Conservation (phyloP, 2,113 vertebrate genomes). For the Perognathus longimembris region DNA sequence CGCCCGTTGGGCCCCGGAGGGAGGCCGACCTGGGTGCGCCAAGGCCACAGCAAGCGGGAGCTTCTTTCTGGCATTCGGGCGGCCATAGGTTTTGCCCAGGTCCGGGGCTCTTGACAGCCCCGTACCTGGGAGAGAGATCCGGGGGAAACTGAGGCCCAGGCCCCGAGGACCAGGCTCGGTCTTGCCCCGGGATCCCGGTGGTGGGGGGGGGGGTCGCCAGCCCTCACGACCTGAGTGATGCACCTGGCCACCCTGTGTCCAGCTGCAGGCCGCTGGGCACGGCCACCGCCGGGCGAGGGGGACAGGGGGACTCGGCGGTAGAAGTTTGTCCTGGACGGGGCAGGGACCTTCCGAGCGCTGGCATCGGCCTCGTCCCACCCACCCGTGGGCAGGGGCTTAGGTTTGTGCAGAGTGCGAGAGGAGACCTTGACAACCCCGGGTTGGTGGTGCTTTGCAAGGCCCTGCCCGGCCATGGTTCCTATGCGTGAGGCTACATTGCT, state of each 20-base stretch:
- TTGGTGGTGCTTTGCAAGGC: not conserved
- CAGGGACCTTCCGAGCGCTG: not conserved
- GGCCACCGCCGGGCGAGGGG: not conserved
- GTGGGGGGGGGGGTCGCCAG: no score
- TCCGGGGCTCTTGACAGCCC: not conserved
- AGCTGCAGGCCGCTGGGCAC: not conserved
- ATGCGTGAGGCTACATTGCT: not conserved
- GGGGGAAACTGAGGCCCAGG: not conserved
- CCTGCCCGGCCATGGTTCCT: not conserved
- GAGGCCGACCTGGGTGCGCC: not conserved
- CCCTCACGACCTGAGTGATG: no score
- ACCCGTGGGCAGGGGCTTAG: not conserved
- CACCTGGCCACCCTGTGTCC: no score
- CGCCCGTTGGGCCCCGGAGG: no score
- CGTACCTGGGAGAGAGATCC: not conserved
- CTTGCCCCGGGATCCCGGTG: not conserved
- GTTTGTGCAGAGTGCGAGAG: not conserved
- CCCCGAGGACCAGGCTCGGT: not conserved
- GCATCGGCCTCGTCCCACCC: not conserved
- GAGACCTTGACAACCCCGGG: not conserved
- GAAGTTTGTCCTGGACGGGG: not conserved
- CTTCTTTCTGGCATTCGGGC: accelerated
- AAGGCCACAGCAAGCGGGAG: not conserved
- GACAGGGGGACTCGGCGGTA: no score
- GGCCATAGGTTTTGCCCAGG: not conserved